These are phyloP conservation scores for Sebastolobus alascanus DNA, from an alignment of 2,797 vertebrate species.

Conservation along the genomic window DNA sequence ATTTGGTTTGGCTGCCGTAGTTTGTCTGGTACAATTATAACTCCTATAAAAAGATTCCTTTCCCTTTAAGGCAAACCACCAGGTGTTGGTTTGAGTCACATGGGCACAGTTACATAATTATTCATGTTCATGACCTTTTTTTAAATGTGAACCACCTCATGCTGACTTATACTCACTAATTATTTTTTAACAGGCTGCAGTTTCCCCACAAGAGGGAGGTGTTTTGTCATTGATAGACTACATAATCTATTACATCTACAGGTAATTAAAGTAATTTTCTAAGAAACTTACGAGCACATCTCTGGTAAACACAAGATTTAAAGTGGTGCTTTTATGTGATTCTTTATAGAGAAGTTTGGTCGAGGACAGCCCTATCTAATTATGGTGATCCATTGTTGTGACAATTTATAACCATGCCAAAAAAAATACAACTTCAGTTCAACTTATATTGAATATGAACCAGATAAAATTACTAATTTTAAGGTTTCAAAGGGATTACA, in stretches of 20 bases:
- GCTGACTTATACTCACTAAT: neutral
- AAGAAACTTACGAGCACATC: too few relatives aligned
- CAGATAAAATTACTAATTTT: neutral
- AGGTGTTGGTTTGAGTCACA: conserved; percentile 11
- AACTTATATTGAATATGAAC: neutral
- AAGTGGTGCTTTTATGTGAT: too few relatives aligned
- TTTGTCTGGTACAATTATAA: neutral
- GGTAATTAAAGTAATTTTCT: neutral
- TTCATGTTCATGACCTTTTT: neutral
- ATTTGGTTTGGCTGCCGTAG: neutral
- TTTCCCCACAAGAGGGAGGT: conserved; percentile 10
- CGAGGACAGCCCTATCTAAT: too few relatives aligned
- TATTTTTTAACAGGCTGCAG: neutral
- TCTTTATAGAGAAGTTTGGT: too few relatives aligned
- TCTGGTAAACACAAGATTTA: too few relatives aligned
- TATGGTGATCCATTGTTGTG: neutral
- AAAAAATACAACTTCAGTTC: neutral
- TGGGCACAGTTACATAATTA: neutral
- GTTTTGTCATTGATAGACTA: conserved; percentile 11
- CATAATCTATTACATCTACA: neutral
- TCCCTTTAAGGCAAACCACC: neutral
- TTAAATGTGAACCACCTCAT: neutral
- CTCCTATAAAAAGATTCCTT: neutral
- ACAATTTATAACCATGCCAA: neutral
- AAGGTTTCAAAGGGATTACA: neutral